phyloP scores from a whole-genome alignment of 2,888 invertebrate genomes.

The Acronicta psi region DNA sequence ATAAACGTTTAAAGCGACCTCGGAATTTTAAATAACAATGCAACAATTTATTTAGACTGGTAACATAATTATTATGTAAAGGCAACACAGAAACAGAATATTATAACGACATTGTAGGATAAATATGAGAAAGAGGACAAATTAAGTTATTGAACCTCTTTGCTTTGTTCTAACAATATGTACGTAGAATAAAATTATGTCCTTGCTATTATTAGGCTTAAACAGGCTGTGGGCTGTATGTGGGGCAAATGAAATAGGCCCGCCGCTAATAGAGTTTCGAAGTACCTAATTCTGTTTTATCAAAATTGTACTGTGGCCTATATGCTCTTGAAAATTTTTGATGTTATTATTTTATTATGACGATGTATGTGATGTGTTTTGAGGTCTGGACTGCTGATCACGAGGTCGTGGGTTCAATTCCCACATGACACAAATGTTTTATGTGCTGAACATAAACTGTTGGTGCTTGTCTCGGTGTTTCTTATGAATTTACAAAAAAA shows the following conservation, averaged over 20 bases:
- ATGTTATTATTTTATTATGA: too few relatives aligned
- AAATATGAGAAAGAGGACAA: slow-evolving; percentile 21
- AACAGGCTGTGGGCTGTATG: slow-evolving; percentile 3
- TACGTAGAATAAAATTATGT: slow-evolving; percentile 23
- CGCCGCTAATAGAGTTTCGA: slow-evolving; percentile 24
- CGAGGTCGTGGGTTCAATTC: too few relatives aligned
- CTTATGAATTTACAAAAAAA: too few relatives aligned
- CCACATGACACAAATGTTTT: too few relatives aligned
- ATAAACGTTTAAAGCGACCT: too few relatives aligned
- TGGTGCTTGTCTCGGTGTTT: too few relatives aligned
- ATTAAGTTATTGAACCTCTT: slow-evolving; percentile 48
- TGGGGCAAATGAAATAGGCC: slow-evolving; percentile 32
- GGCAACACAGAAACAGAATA: neutral
- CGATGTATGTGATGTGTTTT: too few relatives aligned
- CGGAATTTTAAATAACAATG: neutral
- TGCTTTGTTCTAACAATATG: slow-evolving; percentile 32
- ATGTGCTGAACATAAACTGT: too few relatives aligned
- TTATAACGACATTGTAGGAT: slow-evolving; percentile 7
- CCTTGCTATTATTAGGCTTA: slow-evolving; percentile 28
- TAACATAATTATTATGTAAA: neutral
- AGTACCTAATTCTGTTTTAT: slow-evolving; percentile 41
- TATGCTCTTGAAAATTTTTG: too few relatives aligned
- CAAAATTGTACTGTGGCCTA: slow-evolving; percentile 10
- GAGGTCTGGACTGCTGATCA: too few relatives aligned
- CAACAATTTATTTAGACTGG: neutral